Conservation (phyloP, 2,888 invertebrate genomes). For the Labia minor region DNA sequence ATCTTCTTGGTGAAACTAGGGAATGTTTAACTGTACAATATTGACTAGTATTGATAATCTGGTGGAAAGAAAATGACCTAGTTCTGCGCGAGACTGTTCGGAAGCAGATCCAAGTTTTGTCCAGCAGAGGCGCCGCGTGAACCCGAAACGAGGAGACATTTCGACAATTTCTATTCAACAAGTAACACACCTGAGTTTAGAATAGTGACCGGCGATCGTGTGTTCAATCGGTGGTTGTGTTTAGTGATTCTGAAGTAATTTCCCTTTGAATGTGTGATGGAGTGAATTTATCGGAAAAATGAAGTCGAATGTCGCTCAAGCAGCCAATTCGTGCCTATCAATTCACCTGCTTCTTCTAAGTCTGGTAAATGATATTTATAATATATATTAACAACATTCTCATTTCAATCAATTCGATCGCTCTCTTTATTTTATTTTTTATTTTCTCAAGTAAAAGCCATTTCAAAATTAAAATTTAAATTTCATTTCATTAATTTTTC, state of each 20-base stretch:
- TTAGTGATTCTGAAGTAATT: neutral
- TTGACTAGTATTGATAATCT: slow-evolving; percentile 7
- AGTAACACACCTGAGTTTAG: too few relatives aligned
- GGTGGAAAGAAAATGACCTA: slow-evolving; percentile 4
- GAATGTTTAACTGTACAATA: slow-evolving; percentile 4
- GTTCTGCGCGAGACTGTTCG: neutral
- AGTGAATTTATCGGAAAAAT: neutral
- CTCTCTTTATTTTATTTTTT: too few relatives aligned
- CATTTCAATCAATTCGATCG: too few relatives aligned
- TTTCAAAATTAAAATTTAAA: too few relatives aligned
- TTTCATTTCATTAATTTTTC: too few relatives aligned
- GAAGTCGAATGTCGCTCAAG: slow-evolving; percentile 13
- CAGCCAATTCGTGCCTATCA: neutral
- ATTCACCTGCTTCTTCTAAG: neutral
- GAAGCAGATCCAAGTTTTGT: too few relatives aligned
- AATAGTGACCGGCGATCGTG: too few relatives aligned
- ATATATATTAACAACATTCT: too few relatives aligned
- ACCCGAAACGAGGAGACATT: neutral
- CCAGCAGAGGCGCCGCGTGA: neutral
- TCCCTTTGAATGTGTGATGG: neutral
- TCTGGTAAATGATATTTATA: too few relatives aligned
- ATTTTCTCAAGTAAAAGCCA: too few relatives aligned
- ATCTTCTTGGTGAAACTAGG: neutral
- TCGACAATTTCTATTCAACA: neutral
- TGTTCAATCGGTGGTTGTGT: neutral